Base-by-base conservation (phyloP, 2,888 invertebrate species). In the Lasioglossum oenotherae region DNA sequence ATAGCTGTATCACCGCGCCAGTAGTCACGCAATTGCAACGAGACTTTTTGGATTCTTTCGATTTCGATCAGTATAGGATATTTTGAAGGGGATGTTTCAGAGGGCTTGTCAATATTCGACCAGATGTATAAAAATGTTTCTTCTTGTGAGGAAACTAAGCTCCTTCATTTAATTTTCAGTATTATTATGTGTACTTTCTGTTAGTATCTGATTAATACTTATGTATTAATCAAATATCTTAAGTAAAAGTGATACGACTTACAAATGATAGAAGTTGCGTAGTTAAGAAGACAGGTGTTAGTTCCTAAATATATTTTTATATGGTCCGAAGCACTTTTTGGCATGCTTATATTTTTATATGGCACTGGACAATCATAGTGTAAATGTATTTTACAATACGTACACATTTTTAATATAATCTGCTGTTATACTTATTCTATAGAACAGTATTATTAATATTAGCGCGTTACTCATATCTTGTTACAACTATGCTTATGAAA, bases 1-100 rank as follows among this genome's bases (percentile, higher is more conserved):
- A 84, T 8, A 78, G 10, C 0, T 16, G 10, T 0, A 80, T 87
- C 19, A 23, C 23, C 0, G 72, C 44, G 12, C 84, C 84, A 2
- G 2, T 53, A 14, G 64, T n/a, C 1, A 76, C 73, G 2, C 69
- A 84, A 69, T 6, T 53, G 57, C 87, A 82, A n/a, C 67, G 80
- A 5, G 82, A 87, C 1, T 87, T 75, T 57, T 73, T 84, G 53
- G 53, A 4, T n/a, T 19, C 72, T 1, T 74, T 86, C 12, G 78
- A 86, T 57, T 87, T 87, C 6, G 84, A 87, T 0, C 6, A 77
- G 0, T 87, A 80, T 1, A 86, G 53, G 2, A 73, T 79, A 57
- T 81, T 83, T 41, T 83, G 57, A 57, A 57, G 23, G 3, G 23
- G 10, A 23, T 53, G 10, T 8, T 8, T 53, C 1, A 10, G 10